These are phyloP conservation scores for Mya arenaria DNA, from an alignment of 1,140 invertebrate species.

Conservation along the genomic window DNA sequence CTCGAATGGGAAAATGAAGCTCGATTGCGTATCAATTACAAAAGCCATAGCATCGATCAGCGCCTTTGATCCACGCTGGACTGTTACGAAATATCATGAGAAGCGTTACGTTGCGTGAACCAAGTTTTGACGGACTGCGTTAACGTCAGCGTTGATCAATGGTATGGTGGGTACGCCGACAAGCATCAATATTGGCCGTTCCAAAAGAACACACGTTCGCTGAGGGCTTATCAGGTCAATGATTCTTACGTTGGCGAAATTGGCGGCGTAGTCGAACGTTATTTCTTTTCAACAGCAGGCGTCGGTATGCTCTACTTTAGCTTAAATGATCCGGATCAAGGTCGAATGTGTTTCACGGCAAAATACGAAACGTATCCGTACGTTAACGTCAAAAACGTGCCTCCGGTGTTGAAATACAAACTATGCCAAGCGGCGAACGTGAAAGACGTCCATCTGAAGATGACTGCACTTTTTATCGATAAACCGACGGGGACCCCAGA, in stretches of 20 bases:
- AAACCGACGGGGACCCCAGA: slow-evolving; percentile 84
- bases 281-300: slow-evolving; percentile 76
- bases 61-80: background rate
- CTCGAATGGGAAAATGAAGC: too few species aligned
- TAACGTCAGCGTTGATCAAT: slow-evolving; percentile 65
- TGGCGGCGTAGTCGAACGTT: slow-evolving; percentile 69
- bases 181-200: slow-evolving; percentile 81
- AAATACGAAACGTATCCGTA: slow-evolving; percentile 69
- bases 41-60: too few species aligned
- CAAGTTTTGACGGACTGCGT: slow-evolving; percentile 71
- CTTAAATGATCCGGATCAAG: slow-evolving; percentile 67
- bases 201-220: slow-evolving; percentile 66
- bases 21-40: too few species aligned
- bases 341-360: slow-evolving; percentile 66
- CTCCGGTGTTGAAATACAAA: slow-evolving; percentile 69
- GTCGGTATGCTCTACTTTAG: slow-evolving; percentile 75
- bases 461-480: slow-evolving; percentile 60
- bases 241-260: slow-evolving; percentile 62
- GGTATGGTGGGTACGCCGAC: slow-evolving; percentile 80
- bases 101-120: slow-evolving; percentile 42
- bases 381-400: slow-evolving; percentile 21
- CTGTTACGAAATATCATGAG: slow-evolving; percentile 64
- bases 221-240: slow-evolving; percentile 60
- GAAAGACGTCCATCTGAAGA: slow-evolving; percentile 65
- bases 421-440: slow-evolving; percentile 66